Evolutionary conservation across 1,140 invertebrate genomes (phyloP), one percentile per base, ranked within the genome.

Genomic region (Branchinecta lynchi): DNA sequence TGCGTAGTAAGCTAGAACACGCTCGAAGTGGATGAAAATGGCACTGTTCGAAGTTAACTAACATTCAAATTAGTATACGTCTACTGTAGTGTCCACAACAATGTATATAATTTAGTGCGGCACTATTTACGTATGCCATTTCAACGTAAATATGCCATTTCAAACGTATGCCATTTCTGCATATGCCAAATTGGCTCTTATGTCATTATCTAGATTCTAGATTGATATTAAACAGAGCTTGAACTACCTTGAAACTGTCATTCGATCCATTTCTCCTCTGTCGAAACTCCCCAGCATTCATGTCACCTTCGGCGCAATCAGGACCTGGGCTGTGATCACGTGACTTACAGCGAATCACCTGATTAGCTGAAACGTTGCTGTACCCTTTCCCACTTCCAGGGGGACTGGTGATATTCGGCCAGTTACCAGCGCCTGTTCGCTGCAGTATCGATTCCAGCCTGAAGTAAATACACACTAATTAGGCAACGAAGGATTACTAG

Each of bases 211-310:
- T 32, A 32, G 32, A 32, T 32, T 32, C 32, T 32, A 32, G 32
- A 32, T 32, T 32, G 32, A 32, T 32, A 32, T 32, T 32, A 32
- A 32, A 32, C 32, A 32, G 32, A 60, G 66, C 17, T 8, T 10
- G 12, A 72, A 71, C 74, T 79, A 89, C 87, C 85, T 91, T 90
- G 81, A 90, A 90, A 82, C 88, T 90, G 76, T 88, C 87, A 78
- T 90, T 88, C 70, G 88, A 89, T 44, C 88, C 88, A 72, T 88
- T 89, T 70, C 87, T 79, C 84, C 74, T 75, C n/a, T 76, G 85
- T 74, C 87, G 86, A 73, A 85, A 80, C 67, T 71, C 71, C 20
- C 45, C 66, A 20, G 60, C 65, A 45, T 68, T 68, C 12, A 45
- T 45, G 43, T 68, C 68, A n/a, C 43, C 43, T 45, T 68, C 68